Percentiles rank a stretch among this genome's conserved stretches.
These are phyloP conservation scores for Cottoperca gobio DNA, from an alignment of 2,797 vertebrate genomes.

Conservation along the genomic window DNA sequence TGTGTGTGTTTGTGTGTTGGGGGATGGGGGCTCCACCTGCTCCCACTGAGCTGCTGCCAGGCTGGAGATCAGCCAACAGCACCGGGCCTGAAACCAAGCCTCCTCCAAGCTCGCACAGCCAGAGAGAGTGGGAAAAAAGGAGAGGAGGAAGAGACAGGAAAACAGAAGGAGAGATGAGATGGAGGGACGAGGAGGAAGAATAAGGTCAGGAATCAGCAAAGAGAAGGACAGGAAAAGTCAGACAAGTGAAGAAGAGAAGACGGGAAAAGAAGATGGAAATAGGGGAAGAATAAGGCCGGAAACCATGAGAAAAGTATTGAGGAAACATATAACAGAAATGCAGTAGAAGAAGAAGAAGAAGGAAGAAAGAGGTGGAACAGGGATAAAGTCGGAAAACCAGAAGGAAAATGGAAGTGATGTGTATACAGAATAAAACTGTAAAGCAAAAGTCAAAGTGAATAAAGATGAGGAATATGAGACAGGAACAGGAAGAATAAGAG, in stretches of 20 bases:
- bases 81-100: constrained; percentile 78
- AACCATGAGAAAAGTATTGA: background rate
- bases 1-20: constrained; percentile 41
- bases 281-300: background rate
- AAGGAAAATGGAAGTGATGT: background rate
- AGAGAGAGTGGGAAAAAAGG: constrained; percentile 29
- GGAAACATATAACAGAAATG: background rate
- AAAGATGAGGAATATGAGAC: background rate
- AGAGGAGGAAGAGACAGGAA: background rate
- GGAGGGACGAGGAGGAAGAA: constrained; percentile 7
- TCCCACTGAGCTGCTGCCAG: constrained; percentile 85
- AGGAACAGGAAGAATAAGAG: background rate
- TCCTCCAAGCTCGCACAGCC: constrained; percentile 52
- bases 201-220: constrained; percentile 32
- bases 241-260: background rate
- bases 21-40: constrained; percentile 87
- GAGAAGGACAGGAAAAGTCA: constrained; percentile 77
- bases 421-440: background rate
- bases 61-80: constrained; percentile 88
- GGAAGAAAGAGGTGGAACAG: background rate
- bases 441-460: background rate
- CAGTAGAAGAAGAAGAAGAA: background rate
- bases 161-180: background rate
- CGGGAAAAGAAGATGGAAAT: background rate
- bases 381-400: background rate